Conservation (phyloP, 2,888 invertebrate genomes). For the Azorinus chamasolen region DNA sequence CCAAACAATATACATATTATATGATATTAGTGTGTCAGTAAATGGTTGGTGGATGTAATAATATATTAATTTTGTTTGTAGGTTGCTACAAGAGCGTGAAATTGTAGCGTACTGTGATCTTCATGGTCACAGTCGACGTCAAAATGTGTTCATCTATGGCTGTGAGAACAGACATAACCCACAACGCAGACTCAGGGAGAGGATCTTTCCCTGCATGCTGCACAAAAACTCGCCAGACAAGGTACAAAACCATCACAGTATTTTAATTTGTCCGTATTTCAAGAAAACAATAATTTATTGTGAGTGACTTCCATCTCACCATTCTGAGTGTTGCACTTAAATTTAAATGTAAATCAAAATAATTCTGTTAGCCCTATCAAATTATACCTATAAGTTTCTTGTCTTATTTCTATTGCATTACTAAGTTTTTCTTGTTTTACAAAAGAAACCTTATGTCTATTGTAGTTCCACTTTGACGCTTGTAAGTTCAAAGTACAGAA, state of each 20-base stretch:
- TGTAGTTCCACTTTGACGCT: conserved; percentile 95
- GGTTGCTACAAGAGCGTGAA: conserved; percentile 84
- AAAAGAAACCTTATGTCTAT: conserved; percentile 63
- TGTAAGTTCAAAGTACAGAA: conserved; percentile 98
- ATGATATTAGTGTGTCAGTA: too few relatives aligned
- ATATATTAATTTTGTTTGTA: conserved; percentile 55
- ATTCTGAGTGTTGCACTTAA: too few relatives aligned
- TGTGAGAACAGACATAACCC: conserved; percentile 88
- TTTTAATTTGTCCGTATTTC: too few relatives aligned
- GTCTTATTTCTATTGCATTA: too few relatives aligned
- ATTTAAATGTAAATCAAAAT: too few relatives aligned
- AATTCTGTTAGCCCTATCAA: not conserved
- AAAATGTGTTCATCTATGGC: conserved; percentile 86
- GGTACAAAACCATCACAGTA: conserved; percentile 48
- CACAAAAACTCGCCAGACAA: conserved; percentile 85
- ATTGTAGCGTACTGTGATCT: conserved; percentile 86
- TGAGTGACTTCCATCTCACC: too few relatives aligned
- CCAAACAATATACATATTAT: too few relatives aligned
- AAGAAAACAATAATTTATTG: too few relatives aligned
- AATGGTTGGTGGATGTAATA: too few relatives aligned
- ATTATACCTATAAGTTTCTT: too few relatives aligned
- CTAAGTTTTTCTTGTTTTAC: too few relatives aligned
- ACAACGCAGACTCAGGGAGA: conserved; percentile 94
- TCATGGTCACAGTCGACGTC: conserved; percentile 86
- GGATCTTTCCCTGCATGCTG: conserved; percentile 97